These are phyloP conservation scores for Euwallacea similis DNA, from an alignment of 1,140 invertebrate species.

Conservation along the genomic window DNA sequence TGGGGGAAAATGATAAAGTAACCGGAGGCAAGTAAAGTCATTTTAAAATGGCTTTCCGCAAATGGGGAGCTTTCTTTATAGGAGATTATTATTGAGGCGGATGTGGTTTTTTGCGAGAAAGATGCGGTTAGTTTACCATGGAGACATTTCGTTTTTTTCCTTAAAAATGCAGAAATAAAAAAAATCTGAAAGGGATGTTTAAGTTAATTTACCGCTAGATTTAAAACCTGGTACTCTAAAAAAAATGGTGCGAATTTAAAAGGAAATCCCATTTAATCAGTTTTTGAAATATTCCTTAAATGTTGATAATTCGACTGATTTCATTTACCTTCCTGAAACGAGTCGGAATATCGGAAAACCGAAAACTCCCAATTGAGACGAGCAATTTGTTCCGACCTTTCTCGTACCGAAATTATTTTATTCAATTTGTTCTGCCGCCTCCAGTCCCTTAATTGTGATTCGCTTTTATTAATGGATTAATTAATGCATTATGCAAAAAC, in stretches of 20 bases:
- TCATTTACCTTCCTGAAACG: no score
- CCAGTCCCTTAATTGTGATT: constrained; percentile 13
- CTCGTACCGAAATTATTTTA: constrained; percentile 13
- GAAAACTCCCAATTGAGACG: constrained; percentile 12
- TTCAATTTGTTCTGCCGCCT: constrained; percentile 16
- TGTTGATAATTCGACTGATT: not conserved
- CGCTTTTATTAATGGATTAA: constrained; percentile 14
- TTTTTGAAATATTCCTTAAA: not conserved
- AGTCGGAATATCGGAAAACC: constrained; percentile 7
- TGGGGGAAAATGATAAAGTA: constrained; percentile 15
- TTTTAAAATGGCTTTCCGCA: constrained; percentile 14
- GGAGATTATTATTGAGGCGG: not conserved
- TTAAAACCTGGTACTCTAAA: not conserved
- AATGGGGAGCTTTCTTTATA: constrained; percentile 8
- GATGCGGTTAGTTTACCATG: no score
- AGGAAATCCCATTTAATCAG: not conserved
- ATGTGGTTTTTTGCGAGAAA: no score
- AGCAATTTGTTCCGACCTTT: constrained; percentile 1
- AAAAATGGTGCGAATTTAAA: not conserved
- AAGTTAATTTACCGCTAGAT: no score
- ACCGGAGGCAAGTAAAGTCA: constrained; percentile 7
- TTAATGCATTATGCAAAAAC: constrained; percentile 20
- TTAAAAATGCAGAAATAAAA: no score
- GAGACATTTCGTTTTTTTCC: no score
- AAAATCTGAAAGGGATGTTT: no score